Conservation (phyloP, 2,113 vertebrate genomes). For the Tinamus guttatus region DNA sequence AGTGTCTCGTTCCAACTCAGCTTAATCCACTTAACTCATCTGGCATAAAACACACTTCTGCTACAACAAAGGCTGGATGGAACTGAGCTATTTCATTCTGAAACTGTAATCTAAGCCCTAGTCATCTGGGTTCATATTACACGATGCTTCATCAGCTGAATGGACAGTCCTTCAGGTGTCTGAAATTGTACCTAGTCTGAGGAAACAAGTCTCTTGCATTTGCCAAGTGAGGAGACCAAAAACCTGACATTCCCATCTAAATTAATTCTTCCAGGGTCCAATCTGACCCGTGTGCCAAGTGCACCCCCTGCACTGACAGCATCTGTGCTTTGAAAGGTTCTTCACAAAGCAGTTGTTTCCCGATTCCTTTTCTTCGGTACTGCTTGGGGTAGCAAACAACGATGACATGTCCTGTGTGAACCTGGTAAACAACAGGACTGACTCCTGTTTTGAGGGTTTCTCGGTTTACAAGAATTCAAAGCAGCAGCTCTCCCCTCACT, state of each 20-base stretch:
- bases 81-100: not conserved
- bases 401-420: fast-evolving
- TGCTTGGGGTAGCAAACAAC: not conserved
- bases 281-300: not conserved
- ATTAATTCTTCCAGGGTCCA: not conserved
- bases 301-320: not conserved
- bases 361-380: not conserved
- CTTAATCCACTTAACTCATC: not conserved
- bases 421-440: not conserved
- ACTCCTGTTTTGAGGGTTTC: not conserved
- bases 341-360: not conserved
- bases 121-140: not conserved
- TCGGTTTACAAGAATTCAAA: not conserved
- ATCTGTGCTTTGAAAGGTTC: not conserved
- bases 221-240: not conserved
- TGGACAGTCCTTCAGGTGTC: not conserved
- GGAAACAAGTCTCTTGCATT: not conserved
- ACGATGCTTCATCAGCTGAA: not conserved
- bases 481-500: not conserved
- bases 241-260: not conserved
- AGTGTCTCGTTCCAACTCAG: not conserved
- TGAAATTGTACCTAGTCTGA: not conserved
- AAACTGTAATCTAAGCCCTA: not conserved
- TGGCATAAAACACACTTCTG: not conserved
- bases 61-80: not conserved